Base-by-base conservation (phyloP, 2,888 invertebrate species). In the Empis livida region DNA sequence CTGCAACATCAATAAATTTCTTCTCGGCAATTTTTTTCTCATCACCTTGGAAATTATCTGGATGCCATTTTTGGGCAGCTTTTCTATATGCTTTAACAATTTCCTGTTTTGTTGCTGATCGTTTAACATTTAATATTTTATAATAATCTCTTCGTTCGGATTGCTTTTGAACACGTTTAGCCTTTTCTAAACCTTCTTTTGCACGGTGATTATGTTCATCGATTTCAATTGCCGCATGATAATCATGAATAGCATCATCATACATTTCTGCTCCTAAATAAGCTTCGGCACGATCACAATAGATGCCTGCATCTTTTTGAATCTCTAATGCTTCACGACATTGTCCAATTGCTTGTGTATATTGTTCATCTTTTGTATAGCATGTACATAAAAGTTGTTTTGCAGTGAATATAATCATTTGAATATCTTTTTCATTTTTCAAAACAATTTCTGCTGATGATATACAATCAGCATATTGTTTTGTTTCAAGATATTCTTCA, bases 11-110 rank as follows among this genome's bases (percentile, higher is more conserved):
- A 53, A 99, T 95, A 67, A 99, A 99, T 72, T 87, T 94, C 71
- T 94, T 94, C 70, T 99, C 90, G 0, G 99, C 99, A 44, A 82
- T 74, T 63, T 93, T 89, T 73, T 96, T 96, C 65, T 92, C 91
- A 52, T 88, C 86, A 11, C 81, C 85, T 44, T 76, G 78, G 70
- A 83, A 96, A 71, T 88, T 93, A 71, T 99, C 99, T 0, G 99
- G 99, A 73, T 99, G 99, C 96, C 97, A 99, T 68, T 95, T 88
- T 70, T 93, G 92, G 13, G 99, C 99, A 45, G 91, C 80, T 73
- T 92, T 93, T 55, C 97, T 79, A 70, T 99, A 99, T 15, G 94
- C 97, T 74, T 96, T 97, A 13, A 81, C 74, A 40, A 99, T 91
- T 67, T 97, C 93, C 61, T 84, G 84, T 71, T 99, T 99, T 43